Evolutionary conservation across 1,140 invertebrate species (phyloP).

Genomic region (Andricus grossulariae): DNA sequence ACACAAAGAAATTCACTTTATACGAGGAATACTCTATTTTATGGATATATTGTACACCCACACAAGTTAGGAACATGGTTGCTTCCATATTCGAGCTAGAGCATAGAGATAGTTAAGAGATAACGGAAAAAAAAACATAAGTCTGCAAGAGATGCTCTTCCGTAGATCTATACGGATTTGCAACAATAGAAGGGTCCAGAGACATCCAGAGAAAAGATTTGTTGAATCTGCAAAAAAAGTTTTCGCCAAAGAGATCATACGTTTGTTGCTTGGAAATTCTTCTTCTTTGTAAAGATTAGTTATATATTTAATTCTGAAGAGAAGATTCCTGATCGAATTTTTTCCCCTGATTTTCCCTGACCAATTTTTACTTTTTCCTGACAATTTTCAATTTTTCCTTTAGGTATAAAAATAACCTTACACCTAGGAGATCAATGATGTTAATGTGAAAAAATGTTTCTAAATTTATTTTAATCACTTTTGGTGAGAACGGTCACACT

Average conservation of each 20-base stretch:
- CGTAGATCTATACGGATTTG: background rate
- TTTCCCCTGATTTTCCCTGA: too few relatives aligned
- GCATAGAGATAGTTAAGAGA: background rate
- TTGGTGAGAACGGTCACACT: too few relatives aligned
- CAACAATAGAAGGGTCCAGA: conserved; percentile 1
- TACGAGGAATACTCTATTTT: background rate
- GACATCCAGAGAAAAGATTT: background rate
- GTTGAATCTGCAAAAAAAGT: background rate
- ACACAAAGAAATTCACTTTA: background rate
- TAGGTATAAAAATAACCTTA: too few relatives aligned
- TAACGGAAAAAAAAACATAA: background rate
- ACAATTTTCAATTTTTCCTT: too few relatives aligned
- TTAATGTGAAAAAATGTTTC: too few relatives aligned
- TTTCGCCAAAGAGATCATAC: background rate
- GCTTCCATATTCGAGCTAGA: background rate
- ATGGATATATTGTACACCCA: background rate
- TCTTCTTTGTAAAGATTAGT: too few relatives aligned
- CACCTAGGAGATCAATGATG: too few relatives aligned
- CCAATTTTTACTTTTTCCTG: too few relatives aligned
- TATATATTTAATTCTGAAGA: too few relatives aligned
- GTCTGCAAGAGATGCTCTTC: background rate
- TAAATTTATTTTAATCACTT: too few relatives aligned
- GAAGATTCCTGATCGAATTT: too few relatives aligned
- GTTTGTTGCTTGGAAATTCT: too few relatives aligned
- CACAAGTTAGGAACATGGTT: background rate